Evolutionary conservation across 2,113 vertebrate species (phyloP).

Genomic region (Nycticryphes semicollaris): DNA sequence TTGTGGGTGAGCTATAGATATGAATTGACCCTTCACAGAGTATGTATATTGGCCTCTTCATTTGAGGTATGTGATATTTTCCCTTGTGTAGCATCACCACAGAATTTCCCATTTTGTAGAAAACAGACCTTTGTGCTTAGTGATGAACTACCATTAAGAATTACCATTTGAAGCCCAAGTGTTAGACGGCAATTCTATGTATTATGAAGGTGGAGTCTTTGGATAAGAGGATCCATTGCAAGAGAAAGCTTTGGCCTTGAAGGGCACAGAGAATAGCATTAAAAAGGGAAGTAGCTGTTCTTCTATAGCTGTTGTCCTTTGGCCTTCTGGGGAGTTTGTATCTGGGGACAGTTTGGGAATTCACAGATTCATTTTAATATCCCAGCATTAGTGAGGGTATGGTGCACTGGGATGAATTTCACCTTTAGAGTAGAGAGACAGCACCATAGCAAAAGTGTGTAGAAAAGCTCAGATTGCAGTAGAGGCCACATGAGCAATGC

Average conservation of each 20-base stretch:
- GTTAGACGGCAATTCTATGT: not conserved
- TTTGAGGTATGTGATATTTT: not conserved
- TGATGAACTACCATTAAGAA: not conserved
- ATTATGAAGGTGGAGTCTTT: not conserved
- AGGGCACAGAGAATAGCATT: not conserved
- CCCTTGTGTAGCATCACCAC: not conserved
- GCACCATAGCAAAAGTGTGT: not conserved
- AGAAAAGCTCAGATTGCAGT: not conserved
- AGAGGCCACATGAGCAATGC: not conserved
- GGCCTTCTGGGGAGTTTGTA: not conserved
- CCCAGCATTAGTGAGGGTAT: not conserved
- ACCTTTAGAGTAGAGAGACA: not conserved
- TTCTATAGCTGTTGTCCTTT: not conserved
- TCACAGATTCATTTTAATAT: not conserved
- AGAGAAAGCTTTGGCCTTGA: not conserved
- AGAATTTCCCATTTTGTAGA: not conserved
- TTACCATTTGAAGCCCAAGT: not conserved
- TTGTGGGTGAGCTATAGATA: not conserved
- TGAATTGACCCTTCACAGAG: not conserved
- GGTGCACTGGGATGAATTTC: not conserved
- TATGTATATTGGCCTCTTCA: not conserved
- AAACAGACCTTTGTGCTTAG: not conserved
- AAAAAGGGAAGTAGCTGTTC: not conserved
- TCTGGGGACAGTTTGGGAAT: not conserved
- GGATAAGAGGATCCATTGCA: not conserved